Evolutionary conservation across 2,888 invertebrate species (phyloP).

Genomic region (Cosmorhoe ocellata): DNA sequence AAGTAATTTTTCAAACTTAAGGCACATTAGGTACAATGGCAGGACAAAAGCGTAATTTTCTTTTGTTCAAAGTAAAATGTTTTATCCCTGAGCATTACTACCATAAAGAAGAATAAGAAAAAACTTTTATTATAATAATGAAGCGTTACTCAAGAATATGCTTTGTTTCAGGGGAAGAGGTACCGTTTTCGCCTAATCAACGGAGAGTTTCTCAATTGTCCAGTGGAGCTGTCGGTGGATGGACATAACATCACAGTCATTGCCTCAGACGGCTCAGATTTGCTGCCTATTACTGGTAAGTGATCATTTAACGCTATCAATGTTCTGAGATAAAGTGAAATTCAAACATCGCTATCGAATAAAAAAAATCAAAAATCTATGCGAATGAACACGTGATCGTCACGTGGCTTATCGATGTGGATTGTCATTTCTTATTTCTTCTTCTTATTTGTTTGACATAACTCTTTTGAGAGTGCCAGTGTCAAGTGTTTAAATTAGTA

Average conservation of each 20-base stretch:
- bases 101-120: conserved; percentile 78
- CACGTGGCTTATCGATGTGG: too few species aligned
- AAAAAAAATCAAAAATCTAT: too few species aligned
- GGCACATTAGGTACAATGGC: conserved; percentile 55
- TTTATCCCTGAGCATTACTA: conserved; percentile 61
- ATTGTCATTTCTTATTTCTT: too few species aligned
- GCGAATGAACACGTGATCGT: too few species aligned
- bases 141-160: conserved; percentile 3
- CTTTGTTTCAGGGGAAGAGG: conserved; percentile 73
- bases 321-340: too few species aligned
- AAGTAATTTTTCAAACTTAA: conserved; percentile 88
- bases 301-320: conserved; percentile 8
- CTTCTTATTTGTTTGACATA: too few species aligned
- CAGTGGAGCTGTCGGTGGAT: conserved; percentile 87
- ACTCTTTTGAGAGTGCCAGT: too few species aligned
- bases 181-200: conserved; percentile 88
- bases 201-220: conserved; percentile 89
- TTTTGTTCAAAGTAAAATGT: conserved; percentile 35
- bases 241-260: conserved; percentile 86
- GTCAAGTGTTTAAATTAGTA: too few species aligned
- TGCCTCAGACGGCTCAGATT: conserved; percentile 86
- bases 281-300: conserved; percentile 84
- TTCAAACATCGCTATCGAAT: too few species aligned
- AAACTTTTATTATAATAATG: conserved; percentile 55
- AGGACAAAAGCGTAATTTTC: conserved; percentile 41